These are phyloP conservation scores for Clarias magur DNA, from an alignment of 2,113 vertebrate species.

Conservation along the genomic window DNA sequence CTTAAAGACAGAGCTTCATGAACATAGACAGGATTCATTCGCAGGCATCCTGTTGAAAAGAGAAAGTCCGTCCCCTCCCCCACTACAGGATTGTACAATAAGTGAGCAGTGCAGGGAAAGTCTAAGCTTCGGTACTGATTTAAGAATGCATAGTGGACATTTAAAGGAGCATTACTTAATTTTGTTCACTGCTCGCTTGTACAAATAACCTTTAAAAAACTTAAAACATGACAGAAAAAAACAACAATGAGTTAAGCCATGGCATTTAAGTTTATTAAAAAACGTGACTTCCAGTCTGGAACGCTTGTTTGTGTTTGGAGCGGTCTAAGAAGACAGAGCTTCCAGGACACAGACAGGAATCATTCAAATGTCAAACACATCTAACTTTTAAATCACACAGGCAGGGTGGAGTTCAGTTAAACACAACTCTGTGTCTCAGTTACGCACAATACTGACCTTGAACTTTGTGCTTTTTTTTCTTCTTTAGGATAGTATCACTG, in stretches of 20 bases:
- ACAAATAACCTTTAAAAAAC: background rate
- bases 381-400: background rate
- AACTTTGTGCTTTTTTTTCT: background rate
- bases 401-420: background rate
- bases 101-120: constrained; percentile 21
- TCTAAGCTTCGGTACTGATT: background rate
- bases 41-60: too few species aligned
- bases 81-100: too few species aligned
- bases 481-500: background rate
- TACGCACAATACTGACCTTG: background rate
- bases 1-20: background rate
- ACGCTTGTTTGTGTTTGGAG: background rate
- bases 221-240: background rate
- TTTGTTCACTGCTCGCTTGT: too few species aligned
- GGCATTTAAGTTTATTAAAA: background rate
- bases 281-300: background rate
- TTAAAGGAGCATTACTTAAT: background rate
- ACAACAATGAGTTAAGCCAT: background rate
- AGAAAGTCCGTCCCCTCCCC: too few species aligned
- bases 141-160: background rate
- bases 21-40: background rate
- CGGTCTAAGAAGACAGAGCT: background rate
- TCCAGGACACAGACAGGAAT: background rate
- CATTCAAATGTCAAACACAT: background rate
- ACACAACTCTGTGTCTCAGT: background rate